Evolutionary conservation across 1,140 invertebrate genomes (phyloP), one percentile per base, ranked within the genome.

Genomic region (Globodera ellingtonae): DNA sequence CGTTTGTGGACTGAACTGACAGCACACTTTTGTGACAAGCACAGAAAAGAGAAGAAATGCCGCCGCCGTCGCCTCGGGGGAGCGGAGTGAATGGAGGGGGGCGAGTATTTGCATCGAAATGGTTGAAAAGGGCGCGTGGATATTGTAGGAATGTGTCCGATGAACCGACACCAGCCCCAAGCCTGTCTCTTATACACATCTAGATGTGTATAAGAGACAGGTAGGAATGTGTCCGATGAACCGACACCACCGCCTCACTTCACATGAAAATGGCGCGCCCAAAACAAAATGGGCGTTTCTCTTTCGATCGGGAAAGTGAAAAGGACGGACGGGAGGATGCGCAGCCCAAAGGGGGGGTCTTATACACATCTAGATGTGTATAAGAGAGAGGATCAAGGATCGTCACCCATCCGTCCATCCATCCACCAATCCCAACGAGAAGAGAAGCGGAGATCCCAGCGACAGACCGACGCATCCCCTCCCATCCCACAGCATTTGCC

Each of bases 1-100:
- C 4, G 85, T 89, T 76, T 88, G 86, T 4, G 87, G 83, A 47
- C 69, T 89, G 81, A 75, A 89, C 72, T 89, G 67, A 6, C 67
- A 35, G 8, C 24, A 18, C 13, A 47, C 13, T 70, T 18, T n/a
- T 13, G 24, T 6, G 24, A 35, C 10, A 47, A 70, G 35, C 1
- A 44, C 67, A 70, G 67, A 35, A 70, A 35, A 44, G 35, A 44
- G n/a, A 9, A 70, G 35, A 70, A 47, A 0, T 5, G 66, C 50
- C 50, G 50, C 35, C 35, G 35, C 35, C 35, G 35, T 35, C 35
- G 35, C 35, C 35, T 62, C 18, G 56, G 56, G 13, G 18, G 18
- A 15, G 15, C 50, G 7, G 56, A 62, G 6, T 10, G 56, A 62
- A 18, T 6, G 56, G 18, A 10, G 56, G 56, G 18, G 1, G 15